Evolutionary conservation across 2,113 vertebrate species (phyloP).

Genomic region (Tragelaphus buxtoni): DNA sequence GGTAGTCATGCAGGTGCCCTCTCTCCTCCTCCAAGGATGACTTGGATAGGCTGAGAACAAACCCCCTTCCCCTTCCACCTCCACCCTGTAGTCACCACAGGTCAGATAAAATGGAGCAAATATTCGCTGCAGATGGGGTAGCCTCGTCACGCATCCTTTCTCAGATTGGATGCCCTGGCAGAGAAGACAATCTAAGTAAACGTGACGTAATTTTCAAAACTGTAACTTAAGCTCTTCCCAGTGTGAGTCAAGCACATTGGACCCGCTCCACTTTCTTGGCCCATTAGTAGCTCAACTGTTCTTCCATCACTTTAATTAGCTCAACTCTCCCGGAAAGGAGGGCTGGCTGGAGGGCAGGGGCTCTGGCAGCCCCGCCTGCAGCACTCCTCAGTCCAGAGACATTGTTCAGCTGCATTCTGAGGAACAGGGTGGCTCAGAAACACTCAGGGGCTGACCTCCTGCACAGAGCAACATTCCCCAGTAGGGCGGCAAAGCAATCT

Average conservation of each 20-base stretch:
- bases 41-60: constrained; percentile 57
- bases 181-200: constrained; percentile 78
- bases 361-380: background rate
- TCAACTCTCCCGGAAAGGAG: constrained; percentile 63
- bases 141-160: constrained; percentile 70
- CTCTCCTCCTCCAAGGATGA: constrained; percentile 40
- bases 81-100: constrained; percentile 54
- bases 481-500: background rate
- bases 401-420: background rate
- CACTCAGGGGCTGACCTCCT: accelerated
- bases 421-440: background rate
- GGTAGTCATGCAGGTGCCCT: constrained; percentile 14
- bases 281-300: constrained; percentile 58
- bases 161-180: constrained; percentile 75
- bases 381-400: background rate
- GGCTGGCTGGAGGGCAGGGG: constrained; percentile 34
- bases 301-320: constrained; percentile 73
- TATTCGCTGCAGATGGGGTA: constrained; percentile 66
- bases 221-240: constrained; percentile 78
- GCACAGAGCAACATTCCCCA: background rate
- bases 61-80: constrained; percentile 43
- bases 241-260: constrained; percentile 75
- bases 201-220: constrained; percentile 79
- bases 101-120: constrained; percentile 72
- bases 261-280: constrained; percentile 78